Conservation (phyloP, 2,113 vertebrate genomes). For the Irena cyanogastra region DNA sequence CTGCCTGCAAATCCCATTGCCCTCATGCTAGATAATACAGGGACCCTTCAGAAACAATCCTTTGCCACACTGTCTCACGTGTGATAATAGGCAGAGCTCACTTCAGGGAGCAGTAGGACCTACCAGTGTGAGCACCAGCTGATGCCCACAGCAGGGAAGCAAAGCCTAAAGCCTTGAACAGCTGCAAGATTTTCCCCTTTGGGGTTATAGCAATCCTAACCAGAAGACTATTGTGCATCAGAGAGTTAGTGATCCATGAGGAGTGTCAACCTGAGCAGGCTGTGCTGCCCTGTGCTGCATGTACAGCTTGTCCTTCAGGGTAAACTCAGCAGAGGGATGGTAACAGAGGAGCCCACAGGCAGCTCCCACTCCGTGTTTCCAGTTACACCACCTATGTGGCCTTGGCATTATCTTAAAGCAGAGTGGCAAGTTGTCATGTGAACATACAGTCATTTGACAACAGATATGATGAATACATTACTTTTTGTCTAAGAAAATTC, state of each 20-base stretch:
- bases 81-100: neutral
- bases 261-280: neutral
- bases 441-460: neutral
- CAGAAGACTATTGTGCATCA: neutral
- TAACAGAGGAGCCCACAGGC: neutral
- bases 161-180: neutral
- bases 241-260: accelerated
- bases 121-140: neutral
- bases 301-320: neutral
- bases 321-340: neutral
- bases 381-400: neutral
- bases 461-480: neutral
- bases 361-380: neutral
- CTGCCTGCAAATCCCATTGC: neutral
- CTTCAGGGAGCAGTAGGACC: neutral
- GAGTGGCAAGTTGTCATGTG: neutral
- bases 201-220: neutral
- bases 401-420: neutral
- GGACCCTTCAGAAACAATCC: neutral
- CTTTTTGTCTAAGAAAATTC: neutral
- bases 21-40: neutral
- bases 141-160: neutral
- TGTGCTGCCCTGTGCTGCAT: neutral
- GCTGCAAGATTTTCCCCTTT: neutral
- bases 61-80: neutral